Conservation (phyloP, 2,888 invertebrate genomes). For the Diplazon laetatorius region DNA sequence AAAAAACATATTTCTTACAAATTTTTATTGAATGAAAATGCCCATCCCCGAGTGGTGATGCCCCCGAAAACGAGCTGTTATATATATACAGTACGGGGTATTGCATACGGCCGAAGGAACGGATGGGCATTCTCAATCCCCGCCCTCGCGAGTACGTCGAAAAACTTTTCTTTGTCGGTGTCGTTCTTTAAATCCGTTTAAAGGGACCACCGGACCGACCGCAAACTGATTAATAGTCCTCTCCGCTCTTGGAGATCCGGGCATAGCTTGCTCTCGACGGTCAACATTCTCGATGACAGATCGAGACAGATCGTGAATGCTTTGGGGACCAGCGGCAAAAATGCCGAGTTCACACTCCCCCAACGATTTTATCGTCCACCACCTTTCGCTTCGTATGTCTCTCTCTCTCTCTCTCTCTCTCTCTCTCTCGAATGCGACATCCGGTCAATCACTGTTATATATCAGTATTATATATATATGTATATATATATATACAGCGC, state of each 20-base stretch:
- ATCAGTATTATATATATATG: too few relatives aligned
- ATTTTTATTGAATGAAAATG: too few relatives aligned
- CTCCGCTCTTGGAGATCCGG: conserved; percentile 57
- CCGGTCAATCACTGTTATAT: background rate
- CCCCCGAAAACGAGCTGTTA: conserved; percentile 34
- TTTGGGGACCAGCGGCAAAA: conserved; percentile 75
- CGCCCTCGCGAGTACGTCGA: conserved; percentile 60
- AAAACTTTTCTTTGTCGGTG: conserved; percentile 75
- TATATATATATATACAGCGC: background rate
- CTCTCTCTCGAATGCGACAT: conserved; percentile 1
- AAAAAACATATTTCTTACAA: too few relatives aligned
- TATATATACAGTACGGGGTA: conserved; percentile 15
- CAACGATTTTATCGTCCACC: conserved; percentile 22
- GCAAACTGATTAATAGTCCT: conserved; percentile 78
- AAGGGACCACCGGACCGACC: conserved; percentile 79
- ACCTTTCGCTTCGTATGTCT: conserved; percentile 16
- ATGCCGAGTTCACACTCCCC: conserved; percentile 76
- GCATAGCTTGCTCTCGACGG: conserved; percentile 56
- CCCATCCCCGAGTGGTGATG: conserved; percentile 3
- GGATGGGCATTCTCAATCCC: conserved; percentile 13
- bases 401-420: conserved; percentile 8
- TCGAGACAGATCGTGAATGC: conserved; percentile 79
- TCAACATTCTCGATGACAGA: conserved; percentile 61
- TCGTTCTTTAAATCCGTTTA: conserved; percentile 77
- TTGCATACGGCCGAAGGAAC: conserved; percentile 35